Evolutionary conservation across 2,113 vertebrate genomes (phyloP).

Genomic region (Plestiodon gilberti): DNA sequence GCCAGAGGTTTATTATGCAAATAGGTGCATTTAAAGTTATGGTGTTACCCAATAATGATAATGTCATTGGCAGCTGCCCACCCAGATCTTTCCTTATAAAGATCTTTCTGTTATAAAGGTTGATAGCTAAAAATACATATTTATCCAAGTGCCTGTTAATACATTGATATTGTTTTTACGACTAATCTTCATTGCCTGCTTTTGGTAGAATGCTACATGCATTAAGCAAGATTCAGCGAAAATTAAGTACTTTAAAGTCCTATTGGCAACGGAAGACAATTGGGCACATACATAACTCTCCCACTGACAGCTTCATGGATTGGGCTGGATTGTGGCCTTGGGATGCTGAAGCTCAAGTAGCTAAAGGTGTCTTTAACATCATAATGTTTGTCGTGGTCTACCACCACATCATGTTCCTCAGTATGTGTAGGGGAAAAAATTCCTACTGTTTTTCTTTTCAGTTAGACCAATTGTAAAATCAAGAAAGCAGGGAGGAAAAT

Average conservation of each 20-base stretch:
- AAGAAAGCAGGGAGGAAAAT: slow-evolving; percentile 61
- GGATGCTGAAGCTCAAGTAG: slow-evolving; percentile 31
- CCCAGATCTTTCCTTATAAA: background rate
- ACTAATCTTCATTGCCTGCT: background rate
- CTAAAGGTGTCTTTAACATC: slow-evolving; percentile 47
- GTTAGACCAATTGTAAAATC: slow-evolving; percentile 65
- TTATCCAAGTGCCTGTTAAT: background rate
- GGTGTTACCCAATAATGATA: no score
- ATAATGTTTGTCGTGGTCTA: slow-evolving; percentile 48
- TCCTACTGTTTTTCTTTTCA: slow-evolving; percentile 63
- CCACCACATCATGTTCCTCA: slow-evolving; percentile 57
- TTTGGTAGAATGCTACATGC: background rate
- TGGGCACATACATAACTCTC: background rate
- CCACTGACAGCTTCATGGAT: background rate
- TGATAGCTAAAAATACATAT: background rate
- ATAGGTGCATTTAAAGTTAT: background rate
- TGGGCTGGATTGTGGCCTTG: background rate
- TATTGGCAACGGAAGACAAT: background rate
- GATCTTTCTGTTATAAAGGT: background rate
- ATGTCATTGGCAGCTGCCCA: background rate
- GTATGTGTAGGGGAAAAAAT: slow-evolving; percentile 65
- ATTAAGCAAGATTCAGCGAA: background rate
- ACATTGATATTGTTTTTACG: background rate
- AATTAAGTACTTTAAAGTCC: background rate
- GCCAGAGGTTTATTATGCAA: background rate